Base-by-base conservation (phyloP, 2,797 vertebrate genomes). In the Pseudochirops cupreus region DNA sequence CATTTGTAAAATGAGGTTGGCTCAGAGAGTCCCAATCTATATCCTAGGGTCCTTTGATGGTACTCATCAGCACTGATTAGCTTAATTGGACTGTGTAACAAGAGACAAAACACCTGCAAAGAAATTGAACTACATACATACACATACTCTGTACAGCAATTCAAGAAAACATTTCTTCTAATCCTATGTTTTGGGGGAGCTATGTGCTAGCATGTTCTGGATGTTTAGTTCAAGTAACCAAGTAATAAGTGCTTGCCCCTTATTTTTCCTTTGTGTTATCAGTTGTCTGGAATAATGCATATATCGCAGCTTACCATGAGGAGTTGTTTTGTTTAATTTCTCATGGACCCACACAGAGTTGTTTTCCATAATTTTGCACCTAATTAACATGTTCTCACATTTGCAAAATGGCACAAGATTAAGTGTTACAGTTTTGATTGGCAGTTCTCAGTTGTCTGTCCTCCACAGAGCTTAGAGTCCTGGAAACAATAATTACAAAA, bases 331-430 rank as follows among this genome's bases (percentile, higher is more conserved):
- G 28, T 92, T 96, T 87, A 50, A 50, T 87, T 31, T 50, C 39
- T 90, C 62, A n/a, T 95, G 96, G 93, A 92, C 4, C 26, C 54
- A 91, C 31, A 56, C 56, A 95, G 67, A 94, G 93, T 91, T 94
- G 93, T 82, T 91, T n/a, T 91, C 5, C 90, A 56, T 93, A 87
- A 94, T 96, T 96, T 97, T 97, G 26, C 1, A 95, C 46, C 96
- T 96, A 94, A 93, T 94, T 96, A 96, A 39, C 56, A 62, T 93
- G n/a, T 92, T 95, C 39, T 57, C 94, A 90, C 33, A 91, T 96
- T 93, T 96, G 90, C 94, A 96, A 92, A 94, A 29, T 92, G 57
- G 18, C 46, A 57, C 91, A 93, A 33, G 91, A 39, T 89, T 94
- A 91, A 93, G 57, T 96, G 91, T 94, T 87, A 87, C 74, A 50